These are phyloP conservation scores for Aphidius colemani DNA, from an alignment of 2,888 invertebrate species.

Conservation along the genomic window DNA sequence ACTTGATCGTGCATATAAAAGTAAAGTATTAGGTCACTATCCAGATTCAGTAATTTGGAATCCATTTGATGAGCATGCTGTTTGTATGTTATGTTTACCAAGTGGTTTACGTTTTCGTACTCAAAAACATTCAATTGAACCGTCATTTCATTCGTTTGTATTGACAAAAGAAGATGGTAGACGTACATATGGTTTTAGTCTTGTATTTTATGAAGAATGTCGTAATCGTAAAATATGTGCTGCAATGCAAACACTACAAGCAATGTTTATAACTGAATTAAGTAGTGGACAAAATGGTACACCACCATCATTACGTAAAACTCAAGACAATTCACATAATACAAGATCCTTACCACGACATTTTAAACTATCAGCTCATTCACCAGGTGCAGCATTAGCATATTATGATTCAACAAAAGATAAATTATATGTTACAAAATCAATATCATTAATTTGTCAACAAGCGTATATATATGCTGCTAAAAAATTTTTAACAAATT, in stretches of 20 bases:
- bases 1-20: conserved; percentile 91
- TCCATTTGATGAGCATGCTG: conserved; percentile 93
- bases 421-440: conserved; percentile 93
- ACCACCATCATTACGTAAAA: conserved; percentile 53
- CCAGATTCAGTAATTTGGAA: conserved; percentile 89
- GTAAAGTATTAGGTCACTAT: conserved; percentile 91
- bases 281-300: conserved; percentile 74
- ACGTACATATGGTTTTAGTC: conserved; percentile 90
- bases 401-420: conserved; percentile 95
- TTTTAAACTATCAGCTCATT: conserved; percentile 81
- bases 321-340: conserved; percentile 67
- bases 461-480: conserved; percentile 88
- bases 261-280: conserved; percentile 88
- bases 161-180: conserved; percentile 97
- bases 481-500: conserved; percentile 82
- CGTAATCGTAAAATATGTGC: conserved; percentile 89
- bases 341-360: conserved; percentile 88
- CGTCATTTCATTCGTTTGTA: conserved; percentile 94
- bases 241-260: conserved; percentile 94
- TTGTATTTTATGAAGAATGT: conserved; percentile 96
- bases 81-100: conserved; percentile 96
- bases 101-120: conserved; percentile 93
- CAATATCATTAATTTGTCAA: conserved; percentile 90
- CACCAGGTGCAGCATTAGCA: conserved; percentile 76
- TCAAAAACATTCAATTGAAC: conserved; percentile 84